Evolutionary conservation across 2,888 invertebrate species (phyloP).

Genomic region (Scaptomyza tumidula): DNA sequence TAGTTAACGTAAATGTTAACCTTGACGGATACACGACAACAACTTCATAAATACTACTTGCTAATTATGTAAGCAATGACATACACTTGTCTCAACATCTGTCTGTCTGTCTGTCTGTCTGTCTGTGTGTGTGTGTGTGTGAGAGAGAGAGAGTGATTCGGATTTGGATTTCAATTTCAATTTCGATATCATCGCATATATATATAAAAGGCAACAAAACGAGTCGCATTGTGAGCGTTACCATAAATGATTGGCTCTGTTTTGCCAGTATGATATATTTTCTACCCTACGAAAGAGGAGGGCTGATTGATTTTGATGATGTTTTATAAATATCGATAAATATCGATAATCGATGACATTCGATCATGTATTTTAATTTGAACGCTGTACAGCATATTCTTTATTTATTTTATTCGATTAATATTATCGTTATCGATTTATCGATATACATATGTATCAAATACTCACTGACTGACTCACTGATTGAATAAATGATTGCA

Average conservation of each 20-base stretch:
- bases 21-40: constrained; percentile 26
- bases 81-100: not conserved
- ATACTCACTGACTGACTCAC: not conserved
- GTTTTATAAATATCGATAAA: too few species aligned
- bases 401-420: too few species aligned
- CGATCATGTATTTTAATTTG: not conserved
- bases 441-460: not conserved
- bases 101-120: constrained; percentile 6
- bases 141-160: constrained; percentile 2
- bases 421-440: not conserved
- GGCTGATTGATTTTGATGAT: too few species aligned
- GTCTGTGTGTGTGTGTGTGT: constrained; percentile 2
- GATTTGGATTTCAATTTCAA: constrained; percentile 32
- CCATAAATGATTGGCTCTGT: constrained; percentile 41
- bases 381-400: too few species aligned
- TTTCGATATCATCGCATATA: constrained; percentile 26
- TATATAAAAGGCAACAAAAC: constrained; percentile 35
- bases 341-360: not conserved
- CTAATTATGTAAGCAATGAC: constrained; percentile 46
- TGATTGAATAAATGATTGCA: constrained; percentile 16
- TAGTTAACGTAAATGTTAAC: constrained; percentile 41
- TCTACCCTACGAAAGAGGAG: too few species aligned
- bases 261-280: too few species aligned
- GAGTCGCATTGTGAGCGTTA: constrained; percentile 17
- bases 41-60: not conserved